Evolutionary conservation across 2,113 vertebrate species (phyloP).

Genomic region (Platysteira castanea): DNA sequence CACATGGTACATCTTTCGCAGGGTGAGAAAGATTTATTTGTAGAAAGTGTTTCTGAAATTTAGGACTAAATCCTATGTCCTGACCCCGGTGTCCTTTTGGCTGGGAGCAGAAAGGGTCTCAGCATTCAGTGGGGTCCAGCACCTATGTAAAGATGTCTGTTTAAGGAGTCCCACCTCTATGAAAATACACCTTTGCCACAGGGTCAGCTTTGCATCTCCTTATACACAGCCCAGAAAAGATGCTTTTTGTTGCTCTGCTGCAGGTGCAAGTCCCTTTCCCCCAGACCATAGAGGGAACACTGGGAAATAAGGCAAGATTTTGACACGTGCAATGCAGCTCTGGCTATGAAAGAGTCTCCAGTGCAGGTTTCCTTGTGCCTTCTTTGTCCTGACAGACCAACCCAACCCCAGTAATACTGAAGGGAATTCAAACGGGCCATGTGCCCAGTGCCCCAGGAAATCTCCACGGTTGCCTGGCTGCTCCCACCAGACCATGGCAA

Average conservation of each 20-base stretch:
- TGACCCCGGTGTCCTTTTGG: not conserved
- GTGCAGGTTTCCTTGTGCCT: not conserved
- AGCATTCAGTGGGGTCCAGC: not conserved
- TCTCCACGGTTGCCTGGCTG: not conserved
- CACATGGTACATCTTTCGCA: rapidly evolving
- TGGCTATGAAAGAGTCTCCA: not conserved
- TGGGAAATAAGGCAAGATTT: not conserved
- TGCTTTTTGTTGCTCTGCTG: not conserved
- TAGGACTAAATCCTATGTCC: not conserved
- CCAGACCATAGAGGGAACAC: not conserved
- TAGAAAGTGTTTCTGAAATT: not conserved
- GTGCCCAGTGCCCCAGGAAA: not conserved
- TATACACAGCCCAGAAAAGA: not conserved
- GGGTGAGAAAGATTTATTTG: not conserved
- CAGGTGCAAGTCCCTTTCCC: not conserved
- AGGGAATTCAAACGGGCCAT: rapidly evolving
- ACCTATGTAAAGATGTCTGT: rapidly evolving
- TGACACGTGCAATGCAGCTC: not conserved
- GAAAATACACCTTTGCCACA: not conserved
- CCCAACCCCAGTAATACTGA: not conserved
- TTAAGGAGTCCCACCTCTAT: not conserved
- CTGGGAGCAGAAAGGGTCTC: not conserved
- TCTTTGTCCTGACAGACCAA: not conserved
- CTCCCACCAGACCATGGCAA: not conserved
- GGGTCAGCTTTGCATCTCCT: not conserved